phyloP scores from a whole-genome alignment of 2,113 vertebrate species.

The Myotis yumanensis region DNA sequence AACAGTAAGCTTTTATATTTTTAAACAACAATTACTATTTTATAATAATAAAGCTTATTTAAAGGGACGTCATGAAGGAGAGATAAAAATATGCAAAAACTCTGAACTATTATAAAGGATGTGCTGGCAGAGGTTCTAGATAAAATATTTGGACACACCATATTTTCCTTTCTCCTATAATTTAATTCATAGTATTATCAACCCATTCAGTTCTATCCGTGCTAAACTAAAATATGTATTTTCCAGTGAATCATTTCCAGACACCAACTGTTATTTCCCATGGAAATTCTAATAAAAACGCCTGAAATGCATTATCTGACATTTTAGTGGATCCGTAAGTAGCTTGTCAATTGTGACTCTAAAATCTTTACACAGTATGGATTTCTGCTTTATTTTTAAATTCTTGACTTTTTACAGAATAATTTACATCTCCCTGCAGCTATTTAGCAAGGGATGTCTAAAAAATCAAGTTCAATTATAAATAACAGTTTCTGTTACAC shows the following conservation, averaged over 20 bases:
- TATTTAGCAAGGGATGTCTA: slow-evolving; percentile 57
- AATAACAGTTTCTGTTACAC: slow-evolving; percentile 52
- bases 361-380: slow-evolving; percentile 68
- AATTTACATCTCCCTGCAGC: slow-evolving; percentile 19
- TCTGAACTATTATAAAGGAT: not conserved
- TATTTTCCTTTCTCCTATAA: slow-evolving; percentile 9
- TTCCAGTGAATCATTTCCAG: slow-evolving; percentile 51
- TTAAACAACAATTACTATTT: not conserved
- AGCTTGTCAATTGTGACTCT: slow-evolving; percentile 58
- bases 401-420: slow-evolving; percentile 50
- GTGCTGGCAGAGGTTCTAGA: not conserved
- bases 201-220: slow-evolving; percentile 25
- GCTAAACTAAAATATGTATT: slow-evolving; percentile 12
- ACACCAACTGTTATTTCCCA: slow-evolving; percentile 52
- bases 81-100: not conserved
- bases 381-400: slow-evolving; percentile 66
- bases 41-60: not conserved
- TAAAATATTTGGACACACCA: not conserved
- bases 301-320: slow-evolving; percentile 61
- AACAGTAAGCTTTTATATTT: not conserved
- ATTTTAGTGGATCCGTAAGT: slow-evolving; percentile 65
- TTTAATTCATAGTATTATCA: slow-evolving; percentile 42
- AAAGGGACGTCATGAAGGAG: not conserved
- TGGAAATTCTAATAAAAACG: slow-evolving; percentile 69
- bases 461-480: slow-evolving; percentile 60